phyloP scores from a whole-genome alignment of 2,113 vertebrate genomes.

The Menidia beryllina region DNA sequence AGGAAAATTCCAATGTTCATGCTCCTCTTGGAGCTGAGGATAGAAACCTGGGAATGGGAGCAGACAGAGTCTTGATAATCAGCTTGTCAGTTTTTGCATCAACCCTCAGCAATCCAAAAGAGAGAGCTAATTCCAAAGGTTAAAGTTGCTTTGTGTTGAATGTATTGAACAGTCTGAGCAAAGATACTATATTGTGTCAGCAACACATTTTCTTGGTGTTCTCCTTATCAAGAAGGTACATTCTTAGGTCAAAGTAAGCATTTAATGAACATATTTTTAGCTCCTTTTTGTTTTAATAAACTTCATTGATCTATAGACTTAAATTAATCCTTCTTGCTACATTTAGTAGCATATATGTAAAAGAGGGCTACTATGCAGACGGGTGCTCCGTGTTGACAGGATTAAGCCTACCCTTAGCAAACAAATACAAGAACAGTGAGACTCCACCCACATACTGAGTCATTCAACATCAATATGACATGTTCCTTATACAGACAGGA shows the following conservation, averaged over 20 bases:
- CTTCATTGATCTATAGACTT: not conserved
- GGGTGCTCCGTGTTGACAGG: constrained; percentile 10
- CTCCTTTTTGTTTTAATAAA: not conserved
- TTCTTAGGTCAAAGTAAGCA: constrained; percentile 26
- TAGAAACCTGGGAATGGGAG: constrained; percentile 72
- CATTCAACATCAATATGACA: constrained; percentile 14
- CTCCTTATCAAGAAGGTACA: constrained; percentile 9
- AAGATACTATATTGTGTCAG: constrained; percentile 32
- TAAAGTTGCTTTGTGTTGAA: constrained; percentile 40
- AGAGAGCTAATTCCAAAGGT: constrained; percentile 59
- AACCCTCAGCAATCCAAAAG: constrained; percentile 25
- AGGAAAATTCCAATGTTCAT: constrained; percentile 88
- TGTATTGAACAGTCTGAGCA: constrained; percentile 39
- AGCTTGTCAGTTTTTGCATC: constrained; percentile 30
- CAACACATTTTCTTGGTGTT: constrained; percentile 8
- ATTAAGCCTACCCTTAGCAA: constrained; percentile 58
- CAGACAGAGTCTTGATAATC: constrained; percentile 25
- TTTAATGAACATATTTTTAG: constrained; percentile 4
- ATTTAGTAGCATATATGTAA: not conserved
- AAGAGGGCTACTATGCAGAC: not conserved
- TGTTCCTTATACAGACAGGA: not conserved
- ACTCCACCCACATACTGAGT: constrained; percentile 59
- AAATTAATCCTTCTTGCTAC: not conserved
- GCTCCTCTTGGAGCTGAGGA: constrained; percentile 84
- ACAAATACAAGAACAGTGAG: constrained; percentile 51